Base-by-base conservation (phyloP, 2,113 vertebrate genomes). In the Talpa occidentalis region DNA sequence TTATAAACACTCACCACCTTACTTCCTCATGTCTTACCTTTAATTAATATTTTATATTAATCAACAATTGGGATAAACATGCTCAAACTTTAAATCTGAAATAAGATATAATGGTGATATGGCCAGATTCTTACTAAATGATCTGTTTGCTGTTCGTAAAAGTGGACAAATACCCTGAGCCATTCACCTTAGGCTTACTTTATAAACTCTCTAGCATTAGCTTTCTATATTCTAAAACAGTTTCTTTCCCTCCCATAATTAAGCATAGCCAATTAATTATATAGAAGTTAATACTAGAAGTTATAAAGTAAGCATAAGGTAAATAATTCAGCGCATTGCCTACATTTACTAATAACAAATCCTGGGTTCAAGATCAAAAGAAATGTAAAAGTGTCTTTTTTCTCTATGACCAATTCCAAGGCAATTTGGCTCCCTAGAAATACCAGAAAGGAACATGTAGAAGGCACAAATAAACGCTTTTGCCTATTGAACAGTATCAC, bases 391-490 rank as follows among this genome's bases (percentile, higher is more conserved):
- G 49, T 49, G 14, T 47, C 21, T 83, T 16, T 1, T 80, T 94
- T 66, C 3, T 15, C 60, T 59, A 44, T 5, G 62, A 17, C 8
- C 56, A 42, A 67, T 88, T 77, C 15, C 67, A 73, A 91, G 78
- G 10, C 7, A 56, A 56, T 56, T 6, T 56, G 54, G 19, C 6
- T 77, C 37, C 11, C 44, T 70, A 47, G 69, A 93, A 93, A 42
- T 16, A 82, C 1, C 69, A 16, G 19, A 47, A 42, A 4, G 1
- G 3, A 0, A 4, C 4, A 42, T 5, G 22, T 9, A 11, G 4
- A 81, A 19, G 3, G 4, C 22, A 12, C 14, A 56, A 10, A 37
- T 60, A 69, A 56, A 3, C 9, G 90, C 7, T 9, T 72, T 32
- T 82, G 32, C 35, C 28, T 69, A 49, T 21, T 82, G 16, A 2